Conservation (phyloP, 2,888 invertebrate genomes). For the Dolichomitus sp. region DNA sequence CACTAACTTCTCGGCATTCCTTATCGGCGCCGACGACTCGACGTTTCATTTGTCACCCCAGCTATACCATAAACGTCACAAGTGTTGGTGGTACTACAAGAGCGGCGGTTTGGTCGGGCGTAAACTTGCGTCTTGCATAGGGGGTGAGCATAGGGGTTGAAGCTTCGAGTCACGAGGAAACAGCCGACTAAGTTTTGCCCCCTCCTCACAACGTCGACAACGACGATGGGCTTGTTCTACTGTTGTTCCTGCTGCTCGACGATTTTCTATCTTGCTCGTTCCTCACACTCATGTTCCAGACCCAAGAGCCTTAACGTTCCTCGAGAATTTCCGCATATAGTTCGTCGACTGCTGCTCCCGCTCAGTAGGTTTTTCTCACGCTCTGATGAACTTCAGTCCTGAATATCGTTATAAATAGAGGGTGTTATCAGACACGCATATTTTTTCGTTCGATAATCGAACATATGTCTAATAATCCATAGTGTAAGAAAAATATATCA, state of each 20-base stretch:
- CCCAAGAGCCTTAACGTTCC: conserved; percentile 72
- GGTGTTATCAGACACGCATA: not conserved
- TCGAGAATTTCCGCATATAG: conserved; percentile 69
- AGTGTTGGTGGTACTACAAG: conserved; percentile 70
- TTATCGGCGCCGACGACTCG: conserved; percentile 78
- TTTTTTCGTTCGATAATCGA: too few relatives aligned
- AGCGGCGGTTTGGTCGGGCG: conserved; percentile 69
- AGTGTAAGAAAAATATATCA: too few relatives aligned
- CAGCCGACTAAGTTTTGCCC: conserved; percentile 53
- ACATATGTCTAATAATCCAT: too few relatives aligned
- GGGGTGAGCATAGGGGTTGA: conserved; percentile 64
- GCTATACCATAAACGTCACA: conserved; percentile 82
- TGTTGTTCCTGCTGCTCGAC: conserved; percentile 55
- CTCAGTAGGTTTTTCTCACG: conserved; percentile 53
- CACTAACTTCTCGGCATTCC: conserved; percentile 80
- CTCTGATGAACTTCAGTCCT: conserved; percentile 38
- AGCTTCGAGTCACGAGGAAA: conserved; percentile 50
- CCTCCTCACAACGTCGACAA: conserved; percentile 24
- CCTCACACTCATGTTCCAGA: conserved; percentile 67
- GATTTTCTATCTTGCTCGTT: conserved; percentile 41
- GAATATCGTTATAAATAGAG: conserved; percentile 4
- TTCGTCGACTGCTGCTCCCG: conserved; percentile 61
- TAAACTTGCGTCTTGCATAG: conserved; percentile 73
- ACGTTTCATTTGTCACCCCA: conserved; percentile 83
- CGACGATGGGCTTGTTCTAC: conserved; percentile 49